Evolutionary conservation across 2,113 vertebrate species (phyloP), one percentile per base, ranked within the genome.

Genomic region (Barbus barbus): DNA sequence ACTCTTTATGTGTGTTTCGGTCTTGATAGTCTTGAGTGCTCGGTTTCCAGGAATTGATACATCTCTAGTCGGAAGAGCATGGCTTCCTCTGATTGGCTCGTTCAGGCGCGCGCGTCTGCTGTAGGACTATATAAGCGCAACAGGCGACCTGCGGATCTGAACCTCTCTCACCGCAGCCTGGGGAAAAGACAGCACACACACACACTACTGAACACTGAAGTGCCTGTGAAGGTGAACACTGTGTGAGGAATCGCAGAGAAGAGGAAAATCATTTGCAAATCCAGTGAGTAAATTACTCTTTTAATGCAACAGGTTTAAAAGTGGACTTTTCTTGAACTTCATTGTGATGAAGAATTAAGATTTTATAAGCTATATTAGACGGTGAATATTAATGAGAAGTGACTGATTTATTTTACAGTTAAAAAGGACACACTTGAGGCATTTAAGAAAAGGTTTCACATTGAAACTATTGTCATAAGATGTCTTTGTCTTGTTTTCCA

Each of bases 91-190:
- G 78, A 85, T 84, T 84, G 83, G 83, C 8, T 60, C 13, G 63
- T 28, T 12, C 24, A 31, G 77, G 65, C 24, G 76, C 28, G 31
- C 75, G 86, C 46, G 22, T 51, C 51, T 51, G 31, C 63, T 5
- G 67, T 26, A 22, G 48, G 61, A 44, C 4, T 80, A 85, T 87
- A 85, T 79, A 83, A 69, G 18, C 41, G 69, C 77, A 85, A 79
- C 69, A 73, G 46, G 60, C 79, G 58, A 46, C 58, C 76, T 24
- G 67, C 38, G 16, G 33, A 73, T 6, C 63, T 11, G 44, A 60
- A 53, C 46, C 48, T 71, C 61, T 44, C 41, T 75, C 46, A 31
- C 8, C 22, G 28, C 46, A 26, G 14, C 20, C 26, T n/a, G 78
- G 18, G 28, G 41, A 7, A 67, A 2, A 75, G 33, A 5, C 5